Conservation (phyloP, 1,140 invertebrate genomes). For the Oryctes rhinoceros region DNA sequence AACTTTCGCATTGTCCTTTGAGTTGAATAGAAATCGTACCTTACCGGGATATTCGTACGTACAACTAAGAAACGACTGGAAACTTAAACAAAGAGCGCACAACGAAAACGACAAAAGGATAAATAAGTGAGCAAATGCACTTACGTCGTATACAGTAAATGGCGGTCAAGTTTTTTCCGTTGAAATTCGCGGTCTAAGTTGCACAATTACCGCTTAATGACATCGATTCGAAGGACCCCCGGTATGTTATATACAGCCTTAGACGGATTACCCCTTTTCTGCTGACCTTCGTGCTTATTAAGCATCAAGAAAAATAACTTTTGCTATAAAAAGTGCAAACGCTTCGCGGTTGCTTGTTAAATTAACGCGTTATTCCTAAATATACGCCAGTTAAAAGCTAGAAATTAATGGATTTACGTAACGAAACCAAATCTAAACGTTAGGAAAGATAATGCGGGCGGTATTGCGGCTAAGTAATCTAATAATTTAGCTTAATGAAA, state of each 20-base stretch:
- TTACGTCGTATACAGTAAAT: not conserved
- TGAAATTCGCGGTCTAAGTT: too few relatives aligned
- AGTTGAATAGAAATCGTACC: slow-evolving; percentile 25
- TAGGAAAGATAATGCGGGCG: not conserved
- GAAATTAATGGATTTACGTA: not conserved
- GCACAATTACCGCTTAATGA: too few relatives aligned
- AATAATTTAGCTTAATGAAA: slow-evolving; percentile 27
- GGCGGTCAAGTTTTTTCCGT: too few relatives aligned
- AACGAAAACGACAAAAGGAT: not conserved
- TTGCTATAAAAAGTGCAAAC: too few relatives aligned
- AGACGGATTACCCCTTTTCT: too few relatives aligned
- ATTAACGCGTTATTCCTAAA: too few relatives aligned
- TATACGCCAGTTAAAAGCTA: not conserved
- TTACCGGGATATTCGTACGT: not conserved
- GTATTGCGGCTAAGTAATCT: slow-evolving; percentile 9
- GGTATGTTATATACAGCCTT: too few relatives aligned
- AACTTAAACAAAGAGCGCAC: not conserved
- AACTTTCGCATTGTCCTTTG: slow-evolving; percentile 23
- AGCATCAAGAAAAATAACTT: too few relatives aligned
- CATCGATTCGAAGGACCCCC: too few relatives aligned
- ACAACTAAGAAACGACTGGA: slow-evolving; percentile 9
- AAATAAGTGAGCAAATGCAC: not conserved
- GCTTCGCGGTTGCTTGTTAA: too few relatives aligned
- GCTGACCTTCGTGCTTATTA: too few relatives aligned
- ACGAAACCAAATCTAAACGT: not conserved